phyloP scores from a whole-genome alignment of 37 sponge, comb jelly and placozoan genomes.

The Corticium candelabrum region DNA sequence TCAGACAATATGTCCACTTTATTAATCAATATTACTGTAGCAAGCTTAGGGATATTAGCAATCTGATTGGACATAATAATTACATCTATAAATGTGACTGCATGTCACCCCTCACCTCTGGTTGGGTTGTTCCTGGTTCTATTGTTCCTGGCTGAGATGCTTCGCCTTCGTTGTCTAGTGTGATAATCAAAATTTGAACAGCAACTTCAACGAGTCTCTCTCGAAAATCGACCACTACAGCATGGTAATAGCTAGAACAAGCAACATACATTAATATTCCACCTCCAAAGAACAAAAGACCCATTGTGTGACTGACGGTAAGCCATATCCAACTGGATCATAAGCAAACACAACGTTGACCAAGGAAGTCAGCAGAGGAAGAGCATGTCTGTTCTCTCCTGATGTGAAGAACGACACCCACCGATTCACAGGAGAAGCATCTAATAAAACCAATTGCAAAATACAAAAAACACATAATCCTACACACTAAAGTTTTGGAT shows the following conservation, averaged over 20 bases:
- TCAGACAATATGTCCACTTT: too few relatives aligned
- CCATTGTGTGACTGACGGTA: constrained; percentile 54
- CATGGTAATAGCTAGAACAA: constrained; percentile 68
- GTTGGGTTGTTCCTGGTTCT: neutral
- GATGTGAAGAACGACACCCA: constrained; percentile 89
- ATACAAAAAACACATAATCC: too few relatives aligned
- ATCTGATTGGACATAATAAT: too few relatives aligned
- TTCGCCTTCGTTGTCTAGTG: constrained; percentile 42
- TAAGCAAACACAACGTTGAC: constrained; percentile 74
- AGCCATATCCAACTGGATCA: constrained; percentile 91
- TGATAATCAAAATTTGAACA: constrained; percentile 54
- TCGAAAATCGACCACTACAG: constrained; percentile 61
- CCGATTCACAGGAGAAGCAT: constrained; percentile 39
- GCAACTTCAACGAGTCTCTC: constrained; percentile 74
- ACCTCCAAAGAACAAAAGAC: neutral
- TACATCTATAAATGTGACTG: too few relatives aligned
- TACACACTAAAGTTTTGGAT: too few relatives aligned
- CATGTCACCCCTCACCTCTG: neutral
- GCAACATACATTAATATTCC: neutral
- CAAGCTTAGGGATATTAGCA: too few relatives aligned
- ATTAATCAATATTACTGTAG: too few relatives aligned
- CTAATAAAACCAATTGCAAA: constrained; percentile 29
- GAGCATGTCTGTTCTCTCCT: constrained; percentile 74
- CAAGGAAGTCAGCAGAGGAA: constrained; percentile 82
- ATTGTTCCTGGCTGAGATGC: neutral